Evolutionary conservation across 2,113 vertebrate species (phyloP).

Genomic region (Chiloscyllium plagiosum): DNA sequence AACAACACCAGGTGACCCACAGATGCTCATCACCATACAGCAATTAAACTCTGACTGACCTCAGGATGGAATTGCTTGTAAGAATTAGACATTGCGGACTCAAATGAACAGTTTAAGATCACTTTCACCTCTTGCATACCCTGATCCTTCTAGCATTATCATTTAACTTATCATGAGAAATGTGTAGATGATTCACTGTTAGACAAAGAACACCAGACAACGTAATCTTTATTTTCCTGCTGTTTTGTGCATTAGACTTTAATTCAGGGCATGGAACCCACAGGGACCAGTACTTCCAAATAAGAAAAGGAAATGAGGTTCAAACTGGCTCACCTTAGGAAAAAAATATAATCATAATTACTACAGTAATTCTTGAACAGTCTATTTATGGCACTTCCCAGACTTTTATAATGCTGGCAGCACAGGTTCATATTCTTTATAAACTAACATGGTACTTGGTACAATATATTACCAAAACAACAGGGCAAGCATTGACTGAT

Average conservation of each 20-base stretch:
- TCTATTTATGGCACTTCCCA: background rate
- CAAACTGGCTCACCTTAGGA: background rate
- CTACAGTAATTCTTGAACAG: background rate
- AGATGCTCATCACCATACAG: background rate
- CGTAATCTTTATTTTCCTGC: background rate
- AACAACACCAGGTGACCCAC: background rate
- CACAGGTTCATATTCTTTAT: background rate
- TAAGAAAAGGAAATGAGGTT: constrained; percentile 22
- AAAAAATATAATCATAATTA: background rate
- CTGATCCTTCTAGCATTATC: background rate
- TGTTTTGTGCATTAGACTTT: background rate
- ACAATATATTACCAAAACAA: background rate
- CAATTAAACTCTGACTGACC: constrained; percentile 16
- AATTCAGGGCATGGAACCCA: background rate
- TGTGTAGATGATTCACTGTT: background rate
- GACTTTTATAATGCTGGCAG: background rate
- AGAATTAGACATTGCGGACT: background rate
- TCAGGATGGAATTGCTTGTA: background rate
- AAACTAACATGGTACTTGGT: background rate
- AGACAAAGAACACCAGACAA: background rate
- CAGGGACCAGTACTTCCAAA: background rate
- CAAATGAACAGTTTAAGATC: background rate
- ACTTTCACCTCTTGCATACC: background rate
- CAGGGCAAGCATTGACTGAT: background rate
- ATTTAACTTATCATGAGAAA: background rate